Percentiles rank a stretch among this genome's conserved stretches.
These are phyloP conservation scores for Odontesthes bonariensis DNA, from an alignment of 2,113 vertebrate species.

Conservation along the genomic window DNA sequence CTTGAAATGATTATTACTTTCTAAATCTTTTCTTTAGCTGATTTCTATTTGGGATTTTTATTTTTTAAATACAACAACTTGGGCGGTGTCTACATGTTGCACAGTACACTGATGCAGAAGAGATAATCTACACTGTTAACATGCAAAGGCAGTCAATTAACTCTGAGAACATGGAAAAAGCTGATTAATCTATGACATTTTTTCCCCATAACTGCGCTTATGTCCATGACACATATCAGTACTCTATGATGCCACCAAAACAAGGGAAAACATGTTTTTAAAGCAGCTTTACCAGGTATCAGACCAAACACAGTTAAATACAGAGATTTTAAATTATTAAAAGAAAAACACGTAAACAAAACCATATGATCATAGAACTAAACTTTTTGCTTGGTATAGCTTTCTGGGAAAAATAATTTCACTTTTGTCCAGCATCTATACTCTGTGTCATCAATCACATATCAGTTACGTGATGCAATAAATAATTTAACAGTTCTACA, in stretches of 20 bases:
- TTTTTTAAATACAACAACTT: constrained; percentile 11
- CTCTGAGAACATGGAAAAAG: constrained; percentile 19
- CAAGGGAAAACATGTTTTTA: neutral
- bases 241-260: constrained; percentile 16
- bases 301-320: constrained; percentile 10
- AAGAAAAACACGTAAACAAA: constrained; percentile 24
- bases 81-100: constrained; percentile 5
- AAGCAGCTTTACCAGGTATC: constrained; percentile 4
- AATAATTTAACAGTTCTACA: constrained; percentile 23
- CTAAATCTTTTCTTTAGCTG: constrained; percentile 15
- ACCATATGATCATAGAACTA: constrained; percentile 25
- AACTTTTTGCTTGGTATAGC: constrained; percentile 18
- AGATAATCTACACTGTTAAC: constrained; percentile 22
- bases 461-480: constrained; percentile 27
- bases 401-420: constrained; percentile 41
- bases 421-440: constrained; percentile 45
- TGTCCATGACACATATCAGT: constrained; percentile 14
- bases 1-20: constrained; percentile 2
- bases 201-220: constrained; percentile 15
- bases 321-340: constrained; percentile 13
- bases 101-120: constrained; percentile 17
- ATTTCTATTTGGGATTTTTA: constrained; percentile 14
- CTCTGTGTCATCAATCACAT: neutral
- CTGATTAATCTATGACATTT: constrained; percentile 22
- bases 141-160: constrained; percentile 39